A percentile compares a stretch with the other conserved stretches of the same genome.
Conservation (phyloP, 2,888 invertebrate species). For the Mimachlamys varia region DNA sequence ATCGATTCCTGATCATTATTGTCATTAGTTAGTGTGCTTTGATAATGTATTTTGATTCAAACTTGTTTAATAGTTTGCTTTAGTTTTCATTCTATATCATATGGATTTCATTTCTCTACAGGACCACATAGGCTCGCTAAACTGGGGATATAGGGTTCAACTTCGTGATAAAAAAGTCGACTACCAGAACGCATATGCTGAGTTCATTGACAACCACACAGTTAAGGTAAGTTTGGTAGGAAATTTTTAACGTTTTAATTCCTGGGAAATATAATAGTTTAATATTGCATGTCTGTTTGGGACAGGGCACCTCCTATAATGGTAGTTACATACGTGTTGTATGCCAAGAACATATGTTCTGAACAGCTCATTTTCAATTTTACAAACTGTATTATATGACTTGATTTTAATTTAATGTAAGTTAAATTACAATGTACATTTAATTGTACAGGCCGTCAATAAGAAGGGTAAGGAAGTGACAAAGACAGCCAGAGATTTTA, state of each 20-base stretch:
- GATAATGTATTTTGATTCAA: background rate
- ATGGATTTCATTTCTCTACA: slow-evolving; percentile 81
- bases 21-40: background rate
- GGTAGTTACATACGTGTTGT: no score
- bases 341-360: no score
- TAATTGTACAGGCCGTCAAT: slow-evolving; percentile 82
- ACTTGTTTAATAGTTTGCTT: background rate
- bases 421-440: no score
- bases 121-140: slow-evolving; percentile 96
- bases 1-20: no score
- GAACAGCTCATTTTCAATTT: no score
- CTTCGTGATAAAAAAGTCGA: slow-evolving; percentile 94
- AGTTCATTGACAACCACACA: slow-evolving; percentile 91
- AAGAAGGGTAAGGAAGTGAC: slow-evolving; percentile 87
- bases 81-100: background rate
- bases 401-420: no score
- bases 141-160: slow-evolving; percentile 96
- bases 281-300: no score
- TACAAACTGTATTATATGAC: no score
- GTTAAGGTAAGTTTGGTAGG: slow-evolving; percentile 82
- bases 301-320: no score
- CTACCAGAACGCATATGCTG: slow-evolving; percentile 91
- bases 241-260: background rate
- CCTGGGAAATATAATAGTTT: background rate
- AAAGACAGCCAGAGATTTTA: slow-evolving; percentile 88